Evolutionary conservation across 2,113 vertebrate genomes (phyloP), one percentile per base, ranked within the genome.

Genomic region (Gobius niger): DNA sequence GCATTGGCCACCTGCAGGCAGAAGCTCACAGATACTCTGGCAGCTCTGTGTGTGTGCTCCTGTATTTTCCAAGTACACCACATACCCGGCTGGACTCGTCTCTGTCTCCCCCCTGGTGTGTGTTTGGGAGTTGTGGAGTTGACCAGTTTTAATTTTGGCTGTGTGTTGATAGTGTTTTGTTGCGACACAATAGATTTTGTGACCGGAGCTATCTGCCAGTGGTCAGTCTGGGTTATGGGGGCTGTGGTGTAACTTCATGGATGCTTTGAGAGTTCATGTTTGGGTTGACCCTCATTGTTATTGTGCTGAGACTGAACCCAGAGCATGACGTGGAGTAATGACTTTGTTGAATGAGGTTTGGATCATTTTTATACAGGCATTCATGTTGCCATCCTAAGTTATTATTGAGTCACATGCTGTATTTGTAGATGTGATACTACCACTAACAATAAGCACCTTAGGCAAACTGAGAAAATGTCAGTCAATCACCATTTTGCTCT

Each of bases 91-190:
- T 46, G 44, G 10, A 40, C 7, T 57, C 11, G 14, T 57, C 19
- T 56, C n/a, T 53, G 16, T 53, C 16, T 53, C 18, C 24, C 53
- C 24, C 6, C 18, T 54, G 9, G 24, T 40, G 53, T 56, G 53
- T 56, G 24, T 19, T 40, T 40, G 12, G 9, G 19, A 24, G 18
- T 12, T 57, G 54, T 40, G 54, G 54, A 57, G 12, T 40, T 57
- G 24, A 57, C 19, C 54, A 40, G 24, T 57, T 57, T 57, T 57
- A 57, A 57, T 57, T 57, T 57, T 57, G 24, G 54, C 14, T 7
- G 7, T 57, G 24, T 57, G 54, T 57, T 57, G 54, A 57, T 57
- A 19, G 24, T 57, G 7, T 10, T 57, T 12, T 14, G 54, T 57
- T 57, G 54, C 54, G 40, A 57, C 19, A 57, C 54, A 57, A 57